Percentiles rank a stretch among this genome's conserved stretches.
phyloP scores from a whole-genome alignment of 37 sponge, comb jelly and placozoan species.

The Axinella damicornis region DNA sequence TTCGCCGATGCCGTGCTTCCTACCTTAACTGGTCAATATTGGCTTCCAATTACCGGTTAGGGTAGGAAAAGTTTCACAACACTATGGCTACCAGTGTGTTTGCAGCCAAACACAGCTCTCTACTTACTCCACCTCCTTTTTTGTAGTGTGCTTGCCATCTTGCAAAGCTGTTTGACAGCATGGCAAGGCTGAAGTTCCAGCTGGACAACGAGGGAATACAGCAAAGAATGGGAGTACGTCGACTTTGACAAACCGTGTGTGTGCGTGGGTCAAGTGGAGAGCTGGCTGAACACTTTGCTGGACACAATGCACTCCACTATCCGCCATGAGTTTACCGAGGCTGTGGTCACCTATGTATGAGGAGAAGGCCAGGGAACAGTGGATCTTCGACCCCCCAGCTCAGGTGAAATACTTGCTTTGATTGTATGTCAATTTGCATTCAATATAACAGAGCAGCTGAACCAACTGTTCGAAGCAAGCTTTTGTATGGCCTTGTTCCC shows the following conservation, averaged over 20 bases:
- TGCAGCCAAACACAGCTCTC: too few relatives aligned
- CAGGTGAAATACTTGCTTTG: slow-evolving; percentile 62
- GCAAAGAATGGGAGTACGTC: slow-evolving; percentile 94
- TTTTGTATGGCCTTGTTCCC: too few relatives aligned
- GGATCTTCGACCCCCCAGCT: slow-evolving; percentile 98
- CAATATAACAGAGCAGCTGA: too few relatives aligned
- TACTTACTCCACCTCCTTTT: background rate
- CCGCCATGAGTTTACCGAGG: slow-evolving; percentile 85
- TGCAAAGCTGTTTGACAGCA: slow-evolving; percentile 98
- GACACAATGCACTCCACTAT: slow-evolving; percentile 86
- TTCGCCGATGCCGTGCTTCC: too few relatives aligned
- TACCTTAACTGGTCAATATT: too few relatives aligned
- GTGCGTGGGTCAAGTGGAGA: slow-evolving; percentile 91
- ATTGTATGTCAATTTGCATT: too few relatives aligned
- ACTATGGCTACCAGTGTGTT: too few relatives aligned
- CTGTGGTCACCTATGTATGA: slow-evolving; percentile 97
- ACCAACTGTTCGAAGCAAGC: too few relatives aligned
- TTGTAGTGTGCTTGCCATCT: slow-evolving; percentile 92
- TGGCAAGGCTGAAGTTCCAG: slow-evolving; percentile 93
- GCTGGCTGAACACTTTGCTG: slow-evolving; percentile 90
- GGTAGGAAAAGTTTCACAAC: too few relatives aligned
- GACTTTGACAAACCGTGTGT: slow-evolving; percentile 83
- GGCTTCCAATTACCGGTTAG: too few relatives aligned
- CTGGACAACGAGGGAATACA: slow-evolving; percentile 87
- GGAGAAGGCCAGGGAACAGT: slow-evolving; percentile 95